Base-by-base conservation (phyloP, 1,140 invertebrate species). In the Magallana gigas region DNA sequence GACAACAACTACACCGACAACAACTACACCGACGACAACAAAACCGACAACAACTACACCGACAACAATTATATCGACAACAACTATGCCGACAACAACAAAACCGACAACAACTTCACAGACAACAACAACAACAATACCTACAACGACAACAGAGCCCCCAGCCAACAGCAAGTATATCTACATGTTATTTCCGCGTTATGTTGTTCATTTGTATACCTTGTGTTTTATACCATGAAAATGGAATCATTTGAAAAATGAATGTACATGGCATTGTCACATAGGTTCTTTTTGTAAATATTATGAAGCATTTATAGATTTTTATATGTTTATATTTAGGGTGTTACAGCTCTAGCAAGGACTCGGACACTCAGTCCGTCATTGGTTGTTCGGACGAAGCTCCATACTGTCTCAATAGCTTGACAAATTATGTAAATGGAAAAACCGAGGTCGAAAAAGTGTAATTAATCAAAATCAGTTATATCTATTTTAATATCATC, bases 91-190 rank as follows among this genome's bases (percentile, higher is more conserved):
- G 64, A 68, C 64, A n/a, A 71, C 68, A 9, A 9, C 68, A 23
- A 71, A 18, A 14, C 11, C 59, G 11, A 60, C 59, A 11, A 71
- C 68, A 23, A 71, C 68, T 23, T 23, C 23, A 23, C 23, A 23
- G 1, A 71, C 68, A 1, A 60, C 59, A 14, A 60, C 60, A 12
- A 76, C 68, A 23, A 76, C 68, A 48, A 29, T 76, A 12, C 68
- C 68, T 4, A 76, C 68, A 76, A 76, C 68, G 12, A 29, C 68
- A 8, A 76, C 68, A 12, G 68, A 76, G 68, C 68, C 68, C 68
- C 68, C 68, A 36, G 68, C 68, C 23, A 76, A 76, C 68, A 76
- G 68, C 68, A 76, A 76, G 68, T 76, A 76, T 12, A 29, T 76
- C 23, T 48, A 48, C 36, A 48, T 48, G 5, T 48, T 48, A 48